Conservation (phyloP, 2,888 invertebrate species). For the Erebia aethiops region DNA sequence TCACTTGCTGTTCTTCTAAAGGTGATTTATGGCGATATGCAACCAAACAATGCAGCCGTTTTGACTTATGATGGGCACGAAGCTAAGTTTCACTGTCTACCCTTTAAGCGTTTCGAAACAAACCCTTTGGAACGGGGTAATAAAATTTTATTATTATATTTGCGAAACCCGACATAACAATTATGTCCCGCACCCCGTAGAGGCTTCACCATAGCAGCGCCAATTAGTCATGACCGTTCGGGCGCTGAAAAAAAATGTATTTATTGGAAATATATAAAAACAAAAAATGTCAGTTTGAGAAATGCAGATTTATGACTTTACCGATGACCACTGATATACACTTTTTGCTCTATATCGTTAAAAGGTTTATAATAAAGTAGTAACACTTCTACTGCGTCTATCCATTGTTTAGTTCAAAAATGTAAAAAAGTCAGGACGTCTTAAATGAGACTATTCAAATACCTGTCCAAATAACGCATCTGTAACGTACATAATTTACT, state of each 20-base stretch:
- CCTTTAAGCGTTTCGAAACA: conserved; percentile 71
- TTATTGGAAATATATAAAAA: conserved; percentile 61
- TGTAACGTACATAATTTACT: too few species aligned
- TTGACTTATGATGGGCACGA: conserved; percentile 71
- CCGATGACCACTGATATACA: conserved; percentile 60
- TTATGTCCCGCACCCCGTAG: conserved; percentile 69
- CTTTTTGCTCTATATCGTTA: conserved; percentile 61
- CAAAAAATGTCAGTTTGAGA: conserved; percentile 66
- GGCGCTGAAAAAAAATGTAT: conserved; percentile 54
- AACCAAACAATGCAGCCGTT: conserved; percentile 74
- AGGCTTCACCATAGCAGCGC: conserved; percentile 56
- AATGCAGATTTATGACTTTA: conserved; percentile 67
- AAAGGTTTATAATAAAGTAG: conserved; percentile 66
- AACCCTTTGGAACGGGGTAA: conserved; percentile 82
- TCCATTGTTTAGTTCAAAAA: conserved; percentile 1
- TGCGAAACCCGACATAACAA: conserved; percentile 73
- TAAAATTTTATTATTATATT: conserved; percentile 82
- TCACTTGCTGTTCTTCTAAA: conserved; percentile 68
- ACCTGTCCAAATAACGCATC: too few species aligned
- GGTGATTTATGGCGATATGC: conserved; percentile 79
- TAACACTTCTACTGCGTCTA: conserved; percentile 55
- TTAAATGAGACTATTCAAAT: not conserved
- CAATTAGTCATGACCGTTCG: conserved; percentile 73
- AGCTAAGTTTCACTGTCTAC: conserved; percentile 67
- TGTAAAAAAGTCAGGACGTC: not conserved